Evolutionary conservation across 1,140 invertebrate species (phyloP).

Genomic region (Drosophila lowei): DNA sequence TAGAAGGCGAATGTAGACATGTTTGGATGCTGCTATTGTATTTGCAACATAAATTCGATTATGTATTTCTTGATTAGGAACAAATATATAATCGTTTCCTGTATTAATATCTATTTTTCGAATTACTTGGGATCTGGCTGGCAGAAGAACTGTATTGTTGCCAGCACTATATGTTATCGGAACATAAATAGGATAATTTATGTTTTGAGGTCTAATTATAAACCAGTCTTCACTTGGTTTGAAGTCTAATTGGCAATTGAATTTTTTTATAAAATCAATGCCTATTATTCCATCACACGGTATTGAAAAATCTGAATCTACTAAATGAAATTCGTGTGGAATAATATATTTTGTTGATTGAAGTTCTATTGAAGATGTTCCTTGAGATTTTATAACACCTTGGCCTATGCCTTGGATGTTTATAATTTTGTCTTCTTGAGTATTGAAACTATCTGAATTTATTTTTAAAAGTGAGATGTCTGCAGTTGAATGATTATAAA

Average conservation of each 20-base stretch:
- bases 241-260: too few relatives aligned
- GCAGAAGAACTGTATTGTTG: neutral
- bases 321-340: slow-evolving; percentile 13
- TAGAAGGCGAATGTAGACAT: neutral
- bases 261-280: too few relatives aligned
- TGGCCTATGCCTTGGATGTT: neutral
- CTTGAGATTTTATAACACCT: slow-evolving; percentile 6
- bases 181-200: too few relatives aligned
- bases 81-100: too few relatives aligned
- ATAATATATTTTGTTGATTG: slow-evolving; percentile 7
- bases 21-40: slow-evolving; percentile 2
- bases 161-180: too few relatives aligned
- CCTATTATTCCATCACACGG: too few relatives aligned
- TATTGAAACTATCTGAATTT: slow-evolving; percentile 16
- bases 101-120: too few relatives aligned
- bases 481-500: neutral
- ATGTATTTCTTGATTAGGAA: too few relatives aligned
- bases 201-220: neutral
- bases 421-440: slow-evolving; percentile 14
- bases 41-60: neutral
- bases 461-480: slow-evolving; percentile 21
- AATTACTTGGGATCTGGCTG: neutral
- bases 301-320: slow-evolving; percentile 5
- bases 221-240: neutral
- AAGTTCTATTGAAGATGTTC: neutral